Conservation (phyloP, 2,888 invertebrate genomes). For the Andrena hattorfiana region DNA sequence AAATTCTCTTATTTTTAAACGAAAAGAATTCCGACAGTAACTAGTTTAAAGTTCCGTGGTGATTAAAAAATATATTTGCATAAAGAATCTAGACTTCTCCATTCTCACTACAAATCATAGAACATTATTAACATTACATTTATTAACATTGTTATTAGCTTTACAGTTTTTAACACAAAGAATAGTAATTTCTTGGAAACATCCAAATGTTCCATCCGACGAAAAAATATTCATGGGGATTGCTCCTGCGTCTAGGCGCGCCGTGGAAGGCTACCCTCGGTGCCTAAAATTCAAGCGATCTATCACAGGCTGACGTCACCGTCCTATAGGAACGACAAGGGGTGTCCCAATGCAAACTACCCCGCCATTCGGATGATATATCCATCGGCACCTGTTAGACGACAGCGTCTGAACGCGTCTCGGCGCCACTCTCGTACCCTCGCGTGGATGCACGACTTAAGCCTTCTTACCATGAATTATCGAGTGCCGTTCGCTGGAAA, state of each 20-base stretch:
- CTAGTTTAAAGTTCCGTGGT: too few relatives aligned
- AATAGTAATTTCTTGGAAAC: slow-evolving; percentile 10
- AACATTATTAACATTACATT: too few relatives aligned
- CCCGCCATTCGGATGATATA: slow-evolving; percentile 77
- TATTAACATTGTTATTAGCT: too few relatives aligned
- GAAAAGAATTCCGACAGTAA: too few relatives aligned
- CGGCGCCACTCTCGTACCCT: slow-evolving; percentile 69
- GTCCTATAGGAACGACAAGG: slow-evolving; percentile 67
- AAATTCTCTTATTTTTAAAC: too few relatives aligned
- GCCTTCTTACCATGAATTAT: slow-evolving; percentile 73
- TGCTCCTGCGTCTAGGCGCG: slow-evolving; percentile 47
- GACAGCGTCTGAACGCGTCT: slow-evolving; percentile 75
- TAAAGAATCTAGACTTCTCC: too few relatives aligned
- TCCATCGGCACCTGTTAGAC: slow-evolving; percentile 81
- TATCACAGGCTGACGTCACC: slow-evolving; percentile 76
- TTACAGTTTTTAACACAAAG: neutral
- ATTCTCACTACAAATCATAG: too few relatives aligned
- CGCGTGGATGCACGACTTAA: slow-evolving; percentile 71
- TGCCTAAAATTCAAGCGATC: slow-evolving; percentile 79
- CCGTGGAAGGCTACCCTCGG: slow-evolving; percentile 52
- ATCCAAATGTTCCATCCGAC: slow-evolving; percentile 1
- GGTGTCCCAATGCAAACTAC: slow-evolving; percentile 73
- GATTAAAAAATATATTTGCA: too few relatives aligned
- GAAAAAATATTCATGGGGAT: slow-evolving; percentile 61
- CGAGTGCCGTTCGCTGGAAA: slow-evolving; percentile 69